A percentile compares a stretch with the other conserved stretches of the same genome.
phyloP scores from a whole-genome alignment of 2,888 invertebrate species.

The Herminia tarsipennalis region DNA sequence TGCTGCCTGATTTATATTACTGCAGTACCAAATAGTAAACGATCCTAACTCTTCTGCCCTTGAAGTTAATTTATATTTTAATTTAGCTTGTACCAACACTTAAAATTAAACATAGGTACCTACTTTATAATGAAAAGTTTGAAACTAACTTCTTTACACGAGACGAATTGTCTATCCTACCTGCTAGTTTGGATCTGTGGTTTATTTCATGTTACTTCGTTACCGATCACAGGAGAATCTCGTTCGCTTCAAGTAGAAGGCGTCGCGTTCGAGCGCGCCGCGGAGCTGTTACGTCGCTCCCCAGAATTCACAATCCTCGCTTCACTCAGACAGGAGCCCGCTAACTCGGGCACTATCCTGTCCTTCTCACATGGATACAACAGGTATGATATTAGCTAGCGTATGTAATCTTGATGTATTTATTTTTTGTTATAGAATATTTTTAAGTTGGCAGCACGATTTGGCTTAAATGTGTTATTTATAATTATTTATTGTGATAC shows the following conservation, averaged over 20 bases:
- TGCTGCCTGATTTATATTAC: slow-evolving; percentile 50
- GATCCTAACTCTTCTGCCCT: background rate
- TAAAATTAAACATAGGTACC: too few relatives aligned
- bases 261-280: slow-evolving; percentile 88
- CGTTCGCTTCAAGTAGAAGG: slow-evolving; percentile 90
- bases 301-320: slow-evolving; percentile 93
- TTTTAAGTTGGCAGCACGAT: slow-evolving; percentile 28
- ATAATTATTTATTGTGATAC: slow-evolving; percentile 3
- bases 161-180: too few relatives aligned
- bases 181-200: too few relatives aligned
- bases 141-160: too few relatives aligned
- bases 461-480: slow-evolving; percentile 18
- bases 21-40: slow-evolving; percentile 16
- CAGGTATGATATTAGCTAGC: slow-evolving; percentile 79
- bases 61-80: background rate
- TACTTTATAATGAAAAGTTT: background rate
- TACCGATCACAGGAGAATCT: slow-evolving; percentile 86
- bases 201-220: too few relatives aligned
- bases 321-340: slow-evolving; percentile 91
- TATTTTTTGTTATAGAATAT: slow-evolving; percentile 7
- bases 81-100: too few relatives aligned
- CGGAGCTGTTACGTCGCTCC: slow-evolving; percentile 88
- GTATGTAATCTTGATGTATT: slow-evolving; percentile 24
- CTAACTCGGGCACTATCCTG: slow-evolving; percentile 93
- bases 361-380: slow-evolving; percentile 93